These are phyloP conservation scores for Phrynosoma platyrhinos DNA, from an alignment of 2,113 vertebrate species.

Conservation along the genomic window DNA sequence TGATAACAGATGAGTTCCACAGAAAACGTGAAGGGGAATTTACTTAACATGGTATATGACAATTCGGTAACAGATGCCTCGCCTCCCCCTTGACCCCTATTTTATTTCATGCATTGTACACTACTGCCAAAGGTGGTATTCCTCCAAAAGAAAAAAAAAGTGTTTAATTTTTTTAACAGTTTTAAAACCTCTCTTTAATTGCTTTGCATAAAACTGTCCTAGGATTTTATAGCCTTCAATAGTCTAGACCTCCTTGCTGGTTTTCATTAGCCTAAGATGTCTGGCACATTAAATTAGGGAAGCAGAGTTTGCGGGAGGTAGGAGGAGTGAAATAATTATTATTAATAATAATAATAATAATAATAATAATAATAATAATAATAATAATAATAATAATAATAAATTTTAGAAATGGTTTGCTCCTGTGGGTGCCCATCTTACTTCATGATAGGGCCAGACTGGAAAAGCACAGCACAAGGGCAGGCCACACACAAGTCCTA, in stretches of 20 bases:
- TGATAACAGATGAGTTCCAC: slow-evolving; percentile 76
- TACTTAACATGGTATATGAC: slow-evolving; percentile 69
- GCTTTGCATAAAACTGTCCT: slow-evolving; percentile 83
- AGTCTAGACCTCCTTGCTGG: slow-evolving; percentile 77
- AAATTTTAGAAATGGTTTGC: slow-evolving; percentile 57
- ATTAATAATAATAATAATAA: background rate
- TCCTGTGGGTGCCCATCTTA: slow-evolving; percentile 49
- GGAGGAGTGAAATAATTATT: background rate
- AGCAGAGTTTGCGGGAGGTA: slow-evolving; percentile 17
- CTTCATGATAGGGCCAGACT: background rate
- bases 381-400: background rate
- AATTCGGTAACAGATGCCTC: slow-evolving; percentile 51
- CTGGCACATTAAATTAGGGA: slow-evolving; percentile 73
- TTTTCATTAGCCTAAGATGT: slow-evolving; percentile 80
- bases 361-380: no score
- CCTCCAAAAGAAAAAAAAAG: slow-evolving; percentile 70
- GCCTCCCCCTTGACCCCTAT: slow-evolving; percentile 8
- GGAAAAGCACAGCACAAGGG: slow-evolving; percentile 12
- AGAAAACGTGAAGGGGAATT: slow-evolving; percentile 58
- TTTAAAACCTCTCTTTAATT: slow-evolving; percentile 83
- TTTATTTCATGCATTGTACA: slow-evolving; percentile 67
- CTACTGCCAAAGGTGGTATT: slow-evolving; percentile 67
- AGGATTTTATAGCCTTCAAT: slow-evolving; percentile 81
- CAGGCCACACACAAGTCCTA: background rate
- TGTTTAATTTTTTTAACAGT: slow-evolving; percentile 83